Base-by-base conservation (phyloP, 2,113 vertebrate genomes). In the Halichoerus grypus region DNA sequence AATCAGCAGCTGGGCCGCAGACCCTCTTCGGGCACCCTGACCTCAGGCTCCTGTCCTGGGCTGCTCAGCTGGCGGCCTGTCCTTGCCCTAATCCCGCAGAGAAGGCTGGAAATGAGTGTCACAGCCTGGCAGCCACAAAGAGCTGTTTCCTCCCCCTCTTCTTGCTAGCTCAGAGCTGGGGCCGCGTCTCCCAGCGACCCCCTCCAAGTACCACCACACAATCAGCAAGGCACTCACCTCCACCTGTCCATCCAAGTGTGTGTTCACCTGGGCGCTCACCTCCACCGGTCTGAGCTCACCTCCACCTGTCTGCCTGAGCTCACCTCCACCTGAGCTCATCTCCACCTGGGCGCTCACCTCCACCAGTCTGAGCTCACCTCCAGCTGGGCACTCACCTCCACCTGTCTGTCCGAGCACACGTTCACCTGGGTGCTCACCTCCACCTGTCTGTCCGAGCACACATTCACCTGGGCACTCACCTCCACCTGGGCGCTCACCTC, bases 121-220 rank as follows among this genome's bases (percentile, higher is more conserved):
- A 16, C 28, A 15, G 31, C 63, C 63, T 33, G 63, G 31, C 31
- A 33, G 63, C 63, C 31, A 16, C 6, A 5, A 14, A 7, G 28
- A 15, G 14, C 31, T 16, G 63, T 16, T 33, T 15, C 67, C 39
- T 88, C 46, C 36, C 57, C n/a, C 55, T 2, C 63, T 59, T 79
- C 80, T 15, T 59, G 36, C 71, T 42, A 59, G 33, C 57, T n/a
- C 33, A 7, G 31, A 36, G 36, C 69, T 12, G 69, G 63, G 13
- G 14, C 2, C 0, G 2, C 0, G 4, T 39, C 31, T 33, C 31
- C 14, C 10, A 6, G 31, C 14, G 5, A 1, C n/a, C n/a, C 0
- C 69, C 69, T 36, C 69, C 10, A 3, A 36, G n/a, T 5, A 11
- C 19, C n/a, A 21, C n/a, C 10, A 9, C 28, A 14, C 53, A 28